Conservation (phyloP, 2,888 invertebrate genomes). For the Tolmerus cingulatus region DNA sequence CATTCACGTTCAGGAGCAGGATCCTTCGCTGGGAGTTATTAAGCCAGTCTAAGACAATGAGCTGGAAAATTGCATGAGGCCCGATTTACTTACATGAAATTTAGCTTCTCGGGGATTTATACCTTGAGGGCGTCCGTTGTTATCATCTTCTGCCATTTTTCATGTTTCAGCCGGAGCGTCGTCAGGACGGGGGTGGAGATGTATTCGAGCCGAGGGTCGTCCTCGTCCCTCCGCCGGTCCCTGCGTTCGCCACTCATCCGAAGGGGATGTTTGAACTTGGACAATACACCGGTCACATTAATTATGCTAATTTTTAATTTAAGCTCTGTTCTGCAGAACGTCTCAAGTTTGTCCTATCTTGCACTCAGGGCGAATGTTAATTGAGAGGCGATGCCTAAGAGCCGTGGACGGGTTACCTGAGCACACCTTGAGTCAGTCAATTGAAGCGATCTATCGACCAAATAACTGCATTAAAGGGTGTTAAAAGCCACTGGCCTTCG, state of each 20-base stretch:
- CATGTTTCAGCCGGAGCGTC: slow-evolving; percentile 80
- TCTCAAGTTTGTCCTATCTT: background rate
- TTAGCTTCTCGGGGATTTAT: slow-evolving; percentile 51
- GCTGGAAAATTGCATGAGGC: slow-evolving; percentile 56
- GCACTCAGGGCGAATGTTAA: background rate
- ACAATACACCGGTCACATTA: background rate
- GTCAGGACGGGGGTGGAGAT: slow-evolving; percentile 77
- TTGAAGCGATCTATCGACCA: slow-evolving; percentile 19
- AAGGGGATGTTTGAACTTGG: slow-evolving; percentile 2
- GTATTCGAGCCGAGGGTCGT: slow-evolving; percentile 80
- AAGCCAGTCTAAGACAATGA: slow-evolving; percentile 62
- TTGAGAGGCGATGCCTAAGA: background rate
- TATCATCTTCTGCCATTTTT: slow-evolving; percentile 89
- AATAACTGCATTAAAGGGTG: slow-evolving; percentile 23
- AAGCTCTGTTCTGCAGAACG: background rate
- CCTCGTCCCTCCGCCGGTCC: slow-evolving; percentile 49
- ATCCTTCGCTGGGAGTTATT: slow-evolving; percentile 58
- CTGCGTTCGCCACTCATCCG: background rate
- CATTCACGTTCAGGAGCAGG: slow-evolving; percentile 62
- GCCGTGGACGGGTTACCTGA: background rate
- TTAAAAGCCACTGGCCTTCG: background rate
- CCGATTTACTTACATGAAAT: slow-evolving; percentile 31
- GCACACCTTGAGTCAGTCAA: background rate
- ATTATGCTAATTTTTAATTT: background rate
- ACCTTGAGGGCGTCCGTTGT: slow-evolving; percentile 74